These are phyloP conservation scores for Carterocephalus palaemon DNA, from an alignment of 2,888 invertebrate species.

Conservation along the genomic window DNA sequence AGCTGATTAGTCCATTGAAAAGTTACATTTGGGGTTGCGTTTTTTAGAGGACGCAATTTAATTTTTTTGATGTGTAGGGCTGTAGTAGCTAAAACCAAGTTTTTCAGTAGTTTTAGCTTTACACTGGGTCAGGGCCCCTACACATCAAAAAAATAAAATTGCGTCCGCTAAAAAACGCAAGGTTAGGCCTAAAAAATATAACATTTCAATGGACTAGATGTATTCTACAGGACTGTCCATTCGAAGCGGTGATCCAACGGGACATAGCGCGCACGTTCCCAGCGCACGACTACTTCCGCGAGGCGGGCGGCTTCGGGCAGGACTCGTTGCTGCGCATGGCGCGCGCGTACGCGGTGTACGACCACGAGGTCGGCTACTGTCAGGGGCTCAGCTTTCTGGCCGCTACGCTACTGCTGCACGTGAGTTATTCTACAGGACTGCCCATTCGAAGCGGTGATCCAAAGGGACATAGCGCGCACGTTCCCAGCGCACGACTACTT, in stretches of 20 bases:
- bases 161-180: too few relatives aligned
- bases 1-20: too few relatives aligned
- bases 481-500: constrained; percentile 99
- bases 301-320: constrained; percentile 96
- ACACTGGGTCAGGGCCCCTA: too few relatives aligned
- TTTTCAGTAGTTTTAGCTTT: too few relatives aligned
- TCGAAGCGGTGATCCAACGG: constrained; percentile 95
- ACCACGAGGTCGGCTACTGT: constrained; percentile 98
- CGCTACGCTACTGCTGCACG: constrained; percentile 96
- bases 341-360: constrained; percentile 98
- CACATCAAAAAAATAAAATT: too few relatives aligned
- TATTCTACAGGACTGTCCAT: constrained; percentile 96
- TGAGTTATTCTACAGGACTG: constrained; percentile 94
- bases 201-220: too few relatives aligned
- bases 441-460: constrained; percentile 95
- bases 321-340: constrained; percentile 97
- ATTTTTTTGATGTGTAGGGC: too few relatives aligned
- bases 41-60: too few relatives aligned
- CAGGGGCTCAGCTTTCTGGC: constrained; percentile 99
- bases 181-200: too few relatives aligned
- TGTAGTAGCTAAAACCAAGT: too few relatives aligned
- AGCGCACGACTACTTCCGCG: constrained; percentile 98
- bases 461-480: constrained; percentile 97
- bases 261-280: constrained; percentile 99
- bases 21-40: too few relatives aligned